phyloP scores from a whole-genome alignment of 64 coral and sea anemone species.

The Porites australiensis region DNA sequence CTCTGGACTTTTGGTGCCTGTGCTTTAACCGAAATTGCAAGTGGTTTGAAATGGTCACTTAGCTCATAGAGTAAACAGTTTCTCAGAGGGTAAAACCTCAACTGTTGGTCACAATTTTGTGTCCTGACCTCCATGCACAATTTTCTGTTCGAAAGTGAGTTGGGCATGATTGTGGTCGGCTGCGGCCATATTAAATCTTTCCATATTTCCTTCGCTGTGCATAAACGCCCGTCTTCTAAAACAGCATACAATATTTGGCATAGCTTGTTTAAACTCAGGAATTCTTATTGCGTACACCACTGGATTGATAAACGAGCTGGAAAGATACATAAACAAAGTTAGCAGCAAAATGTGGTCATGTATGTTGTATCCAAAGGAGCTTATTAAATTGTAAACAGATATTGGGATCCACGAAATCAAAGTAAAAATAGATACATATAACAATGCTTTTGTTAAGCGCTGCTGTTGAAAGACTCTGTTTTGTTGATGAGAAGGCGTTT shows the following conservation, averaged over 20 bases:
- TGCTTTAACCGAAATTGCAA: no score
- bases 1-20: no score
- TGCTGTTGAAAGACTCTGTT: background rate
- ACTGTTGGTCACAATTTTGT: background rate
- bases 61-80: no score
- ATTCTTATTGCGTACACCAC: background rate
- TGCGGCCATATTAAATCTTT: background rate
- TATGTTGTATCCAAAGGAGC: background rate
- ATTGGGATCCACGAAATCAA: background rate
- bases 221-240: background rate
- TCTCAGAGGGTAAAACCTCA: no score
- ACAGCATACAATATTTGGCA: background rate
- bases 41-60: no score
- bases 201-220: background rate
- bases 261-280: background rate
- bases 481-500: background rate
- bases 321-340: background rate
- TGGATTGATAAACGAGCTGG: background rate
- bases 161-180: no score
- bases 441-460: slow-evolving; percentile 3
- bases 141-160: background rate
- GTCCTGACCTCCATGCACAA: background rate
- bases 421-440: background rate
- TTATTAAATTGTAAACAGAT: background rate
- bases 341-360: background rate